Conservation (phyloP, 1,140 invertebrate genomes). For the Bombus sylvicola region DNA sequence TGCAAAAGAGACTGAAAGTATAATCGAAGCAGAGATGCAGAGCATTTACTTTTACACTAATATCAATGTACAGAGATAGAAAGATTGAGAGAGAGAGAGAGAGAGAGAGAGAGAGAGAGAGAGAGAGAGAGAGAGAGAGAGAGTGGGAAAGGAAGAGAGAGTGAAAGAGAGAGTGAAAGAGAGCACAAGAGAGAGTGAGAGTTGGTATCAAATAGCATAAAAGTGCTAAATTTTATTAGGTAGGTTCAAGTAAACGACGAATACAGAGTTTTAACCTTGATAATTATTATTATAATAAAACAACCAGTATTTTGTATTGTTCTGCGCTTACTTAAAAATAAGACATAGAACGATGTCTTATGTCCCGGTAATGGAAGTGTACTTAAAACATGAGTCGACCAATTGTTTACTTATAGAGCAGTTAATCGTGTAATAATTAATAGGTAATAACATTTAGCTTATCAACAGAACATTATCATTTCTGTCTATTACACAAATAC, state of each 20-base stretch:
- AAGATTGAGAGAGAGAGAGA: conserved; percentile 35
- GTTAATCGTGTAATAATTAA: conserved; percentile 65
- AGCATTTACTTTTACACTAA: conserved; percentile 70
- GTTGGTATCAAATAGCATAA: conserved; percentile 58
- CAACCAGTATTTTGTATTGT: conserved; percentile 79
- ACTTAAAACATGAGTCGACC: conserved; percentile 77
- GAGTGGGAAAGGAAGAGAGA: conserved; percentile 15
- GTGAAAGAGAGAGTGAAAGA: conserved; percentile 54
- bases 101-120: conserved; percentile 52
- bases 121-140: conserved; percentile 27
- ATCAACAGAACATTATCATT: conserved; percentile 46
- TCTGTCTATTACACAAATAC: conserved; percentile 56
- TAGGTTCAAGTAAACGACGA: conserved; percentile 41
- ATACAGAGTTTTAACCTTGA: conserved; percentile 53
- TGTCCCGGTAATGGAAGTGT: conserved; percentile 78
- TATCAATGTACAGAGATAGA: conserved; percentile 62
- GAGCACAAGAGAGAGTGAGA: conserved; percentile 36
- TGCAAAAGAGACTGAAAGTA: conserved; percentile 76
- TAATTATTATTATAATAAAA: conserved; percentile 67
- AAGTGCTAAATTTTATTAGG: conserved; percentile 62
- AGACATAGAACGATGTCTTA: conserved; percentile 71
- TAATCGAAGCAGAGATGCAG: conserved; percentile 67
- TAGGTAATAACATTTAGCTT: conserved; percentile 60
- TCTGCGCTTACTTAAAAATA: conserved; percentile 78
- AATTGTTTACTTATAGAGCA: conserved; percentile 69